Evolutionary conservation across 2,797 vertebrate species (phyloP), one percentile per base, ranked within the genome.

Genomic region (Malurus splendens): DNA sequence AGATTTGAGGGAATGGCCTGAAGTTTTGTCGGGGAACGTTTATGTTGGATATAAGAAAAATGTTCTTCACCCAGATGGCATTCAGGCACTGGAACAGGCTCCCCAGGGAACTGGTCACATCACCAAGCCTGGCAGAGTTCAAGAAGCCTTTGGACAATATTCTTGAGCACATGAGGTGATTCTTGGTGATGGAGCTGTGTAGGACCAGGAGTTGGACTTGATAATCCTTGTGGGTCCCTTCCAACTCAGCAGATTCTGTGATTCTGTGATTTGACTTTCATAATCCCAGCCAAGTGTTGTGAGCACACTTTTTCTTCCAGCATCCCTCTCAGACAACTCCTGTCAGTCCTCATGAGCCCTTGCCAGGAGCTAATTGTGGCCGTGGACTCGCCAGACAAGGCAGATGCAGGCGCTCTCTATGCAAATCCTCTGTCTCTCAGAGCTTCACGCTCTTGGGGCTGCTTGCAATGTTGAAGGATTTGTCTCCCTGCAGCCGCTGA

Each of bases 141-240:
- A 38, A 2, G 23, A 38, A 18, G 5, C 2, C 3, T 28, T 59
- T 66, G 52, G 3, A 32, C 15, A 28, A 9, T 14, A 16, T 23
- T 44, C 1, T 51, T 15, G 14, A 27, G 9, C 3, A n/a, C n/a
- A 27, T 1, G 12, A 5, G 42, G 38, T 38, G n/a, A 23, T 22
- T 57, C 8, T 24, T 51, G n/a, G 18, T 13, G 7, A 13, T 9
- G 2, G n/a, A n/a, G 2, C 18, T 42, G 7, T 36, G 27, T 1
- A 18, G 30, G 22, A 3, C 22, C 8, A 23, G 44, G 12, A 6
- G 8, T 1, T 59, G 60, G 7, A 23, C 22, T 27, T 0, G 0
- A 7, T 42, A 12, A 57, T 18, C 22, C 18, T 57, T 22, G 9
- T n/a, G 14, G 3, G 12, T 50, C 18, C 27, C 15, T 44, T 51